Evolutionary conservation across 2,888 invertebrate genomes (phyloP), one percentile per base, ranked within the genome.

Genomic region (Cyaniris semiargus): DNA sequence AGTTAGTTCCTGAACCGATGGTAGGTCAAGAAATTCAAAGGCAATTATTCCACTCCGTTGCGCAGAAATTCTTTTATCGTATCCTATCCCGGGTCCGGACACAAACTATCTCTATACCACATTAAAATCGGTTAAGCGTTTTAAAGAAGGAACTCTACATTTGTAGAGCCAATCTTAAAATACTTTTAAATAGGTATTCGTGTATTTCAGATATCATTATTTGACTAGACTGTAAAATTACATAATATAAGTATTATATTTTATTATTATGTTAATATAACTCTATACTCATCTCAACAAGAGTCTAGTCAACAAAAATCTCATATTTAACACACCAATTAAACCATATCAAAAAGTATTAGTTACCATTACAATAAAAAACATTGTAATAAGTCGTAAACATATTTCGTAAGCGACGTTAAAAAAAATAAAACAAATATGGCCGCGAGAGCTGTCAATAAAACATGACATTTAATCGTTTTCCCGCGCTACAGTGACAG

Each of bases 381-480:
- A 74, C 44, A 74, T 44, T 74, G 74, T 74, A 74, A 74, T 74
- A 74, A 74, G 74, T 74, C 74, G 74, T 74, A 74, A 74, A 44
- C 34, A 21, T 71, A 44, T 74, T 48, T 74, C 53, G 48, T 53
- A 74, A 72, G 44, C 38, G 72, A 74, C 74, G 8, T 74, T 53
- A 74, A 74, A 74, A 72, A 74, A 74, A 71, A 53, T 53, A 44
- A 53, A 74, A 74, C 21, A 53, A 56, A 58, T 31, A 34, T 76
- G 48, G 71, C 75, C 58, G 56, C 70, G 44, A 72, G 75, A 77
- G 72, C 77, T 78, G 80, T 78, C 80, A 79, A 84, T 84, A 84
- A 85, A 84, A 80, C 81, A 82, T 76, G 74, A 79, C 70, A 81
- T 83, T 85, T 85, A 81, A 84, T 84, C 75, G 80, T 81, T 81